Percentiles rank a stretch among this genome's conserved stretches.
phyloP scores from a whole-genome alignment of 2,113 vertebrate species.

The Nyctereutes procyonoides region DNA sequence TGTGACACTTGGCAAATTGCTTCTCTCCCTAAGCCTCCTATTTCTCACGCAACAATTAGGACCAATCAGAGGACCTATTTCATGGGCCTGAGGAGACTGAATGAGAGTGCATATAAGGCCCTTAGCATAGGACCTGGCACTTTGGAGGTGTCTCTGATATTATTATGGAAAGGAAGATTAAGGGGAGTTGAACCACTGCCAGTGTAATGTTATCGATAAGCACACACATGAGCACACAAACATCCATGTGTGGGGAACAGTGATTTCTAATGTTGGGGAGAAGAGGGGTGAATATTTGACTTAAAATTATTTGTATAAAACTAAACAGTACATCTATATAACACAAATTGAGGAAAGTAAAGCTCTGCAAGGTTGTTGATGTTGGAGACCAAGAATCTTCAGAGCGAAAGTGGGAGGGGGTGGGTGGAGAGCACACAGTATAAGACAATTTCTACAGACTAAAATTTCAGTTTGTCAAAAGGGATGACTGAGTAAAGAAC shows the following conservation, averaged over 20 bases:
- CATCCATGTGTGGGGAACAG: not conserved
- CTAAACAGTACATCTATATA: not conserved
- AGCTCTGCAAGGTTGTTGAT: not conserved
- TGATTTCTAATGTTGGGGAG: not conserved
- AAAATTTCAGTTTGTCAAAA: not conserved
- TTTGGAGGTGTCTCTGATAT: not conserved
- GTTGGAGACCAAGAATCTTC: not conserved
- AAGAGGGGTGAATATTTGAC: not conserved
- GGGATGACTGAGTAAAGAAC: not conserved
- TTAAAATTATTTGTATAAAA: constrained; percentile 14
- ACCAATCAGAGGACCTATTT: not conserved
- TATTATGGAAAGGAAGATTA: not conserved
- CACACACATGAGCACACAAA: fast-evolving
- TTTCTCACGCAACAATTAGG: not conserved
- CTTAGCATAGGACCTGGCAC: not conserved
- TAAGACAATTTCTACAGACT: not conserved
- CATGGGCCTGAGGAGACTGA: not conserved
- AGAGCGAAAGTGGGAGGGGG: not conserved
- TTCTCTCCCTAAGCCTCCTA: not conserved
- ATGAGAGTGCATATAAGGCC: no score
- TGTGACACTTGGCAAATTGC: not conserved
- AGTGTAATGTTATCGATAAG: not conserved
- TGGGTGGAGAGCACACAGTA: fast-evolving
- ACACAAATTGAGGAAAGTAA: not conserved
- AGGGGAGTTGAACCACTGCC: not conserved